Percentiles rank a stretch among this genome's conserved stretches.
Evolutionary conservation across 2,797 vertebrate species (phyloP).

Genomic region (Stomatorhinus walkeri): DNA sequence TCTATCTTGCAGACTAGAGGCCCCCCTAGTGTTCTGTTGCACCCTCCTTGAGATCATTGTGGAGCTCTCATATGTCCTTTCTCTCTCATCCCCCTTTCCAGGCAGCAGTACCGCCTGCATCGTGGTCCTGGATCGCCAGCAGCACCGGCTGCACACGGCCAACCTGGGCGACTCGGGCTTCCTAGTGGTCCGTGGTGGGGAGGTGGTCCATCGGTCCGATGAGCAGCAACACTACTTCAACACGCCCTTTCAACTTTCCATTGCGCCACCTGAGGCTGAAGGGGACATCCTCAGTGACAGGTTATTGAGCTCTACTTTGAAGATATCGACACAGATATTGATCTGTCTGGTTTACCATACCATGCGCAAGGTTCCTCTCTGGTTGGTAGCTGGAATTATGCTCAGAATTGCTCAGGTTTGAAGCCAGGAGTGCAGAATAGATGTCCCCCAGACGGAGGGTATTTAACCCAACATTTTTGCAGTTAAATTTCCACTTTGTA

Average conservation of each 20-base stretch:
- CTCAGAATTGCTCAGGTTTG: not conserved
- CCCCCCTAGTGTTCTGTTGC: not conserved
- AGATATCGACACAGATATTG: not conserved
- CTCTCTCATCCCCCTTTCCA: slow-evolving; percentile 34
- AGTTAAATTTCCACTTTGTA: not conserved
- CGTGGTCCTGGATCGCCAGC: slow-evolving; percentile 86
- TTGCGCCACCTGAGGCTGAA: slow-evolving; percentile 86
- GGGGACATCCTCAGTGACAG: slow-evolving; percentile 92
- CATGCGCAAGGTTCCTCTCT: not conserved
- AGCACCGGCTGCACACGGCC: slow-evolving; percentile 86
- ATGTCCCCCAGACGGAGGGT: not conserved
- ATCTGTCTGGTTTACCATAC: not conserved
- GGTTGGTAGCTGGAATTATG: not conserved
- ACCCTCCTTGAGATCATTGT: not conserved
- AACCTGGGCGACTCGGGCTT: slow-evolving; percentile 96
- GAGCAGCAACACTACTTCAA: slow-evolving; percentile 99
- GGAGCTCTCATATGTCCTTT: not conserved
- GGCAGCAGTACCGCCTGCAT: slow-evolving; percentile 97
- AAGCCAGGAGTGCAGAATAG: not conserved
- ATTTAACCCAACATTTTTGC: not conserved
- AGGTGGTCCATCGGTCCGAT: slow-evolving; percentile 93
- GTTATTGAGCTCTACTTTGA: slow-evolving; percentile 49
- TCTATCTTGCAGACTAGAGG: not conserved
- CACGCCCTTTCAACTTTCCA: slow-evolving; percentile 96
- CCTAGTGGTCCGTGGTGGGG: slow-evolving; percentile 86